Percentiles rank a stretch among this genome's conserved stretches.
phyloP scores from a whole-genome alignment of 2,113 vertebrate genomes.

The Neodon shergylaensis region DNA sequence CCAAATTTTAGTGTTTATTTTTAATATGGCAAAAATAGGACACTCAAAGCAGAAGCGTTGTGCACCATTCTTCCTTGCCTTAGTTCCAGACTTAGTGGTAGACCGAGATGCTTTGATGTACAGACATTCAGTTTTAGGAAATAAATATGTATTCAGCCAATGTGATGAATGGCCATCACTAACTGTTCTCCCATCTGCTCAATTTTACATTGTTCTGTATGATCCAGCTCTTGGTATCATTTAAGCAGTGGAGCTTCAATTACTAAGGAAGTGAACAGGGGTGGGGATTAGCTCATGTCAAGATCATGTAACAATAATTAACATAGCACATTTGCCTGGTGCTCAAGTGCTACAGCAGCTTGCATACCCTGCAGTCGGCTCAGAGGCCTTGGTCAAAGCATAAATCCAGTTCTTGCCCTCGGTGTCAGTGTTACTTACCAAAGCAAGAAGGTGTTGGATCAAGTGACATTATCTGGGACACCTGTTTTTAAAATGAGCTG shows the following conservation, averaged over 20 bases:
- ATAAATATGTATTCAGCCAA: constrained; percentile 38
- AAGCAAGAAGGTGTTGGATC: constrained; percentile 84
- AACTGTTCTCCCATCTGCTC: constrained; percentile 36
- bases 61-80: background rate
- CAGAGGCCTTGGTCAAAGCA: constrained; percentile 76
- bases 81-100: constrained; percentile 44
- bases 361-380: constrained; percentile 71
- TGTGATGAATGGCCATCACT: background rate
- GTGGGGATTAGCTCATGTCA: constrained; percentile 53
- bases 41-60: constrained; percentile 3
- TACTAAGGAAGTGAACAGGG: constrained; percentile 70
- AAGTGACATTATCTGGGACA: constrained; percentile 82
- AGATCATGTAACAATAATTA: constrained; percentile 74
- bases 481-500: constrained; percentile 81
- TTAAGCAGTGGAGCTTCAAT: constrained; percentile 68
- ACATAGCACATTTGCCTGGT: constrained; percentile 67
- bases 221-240: constrained; percentile 38
- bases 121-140: background rate
- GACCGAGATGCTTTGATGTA: background rate
- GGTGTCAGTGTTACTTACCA: constrained; percentile 79
- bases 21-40: constrained; percentile 10
- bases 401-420: constrained; percentile 85
- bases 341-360: constrained; percentile 58
- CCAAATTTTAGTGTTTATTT: background rate
- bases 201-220: constrained; percentile 49